Evolutionary conservation across 2,888 invertebrate genomes (phyloP).

Genomic region (Pediacus dermestoides): DNA sequence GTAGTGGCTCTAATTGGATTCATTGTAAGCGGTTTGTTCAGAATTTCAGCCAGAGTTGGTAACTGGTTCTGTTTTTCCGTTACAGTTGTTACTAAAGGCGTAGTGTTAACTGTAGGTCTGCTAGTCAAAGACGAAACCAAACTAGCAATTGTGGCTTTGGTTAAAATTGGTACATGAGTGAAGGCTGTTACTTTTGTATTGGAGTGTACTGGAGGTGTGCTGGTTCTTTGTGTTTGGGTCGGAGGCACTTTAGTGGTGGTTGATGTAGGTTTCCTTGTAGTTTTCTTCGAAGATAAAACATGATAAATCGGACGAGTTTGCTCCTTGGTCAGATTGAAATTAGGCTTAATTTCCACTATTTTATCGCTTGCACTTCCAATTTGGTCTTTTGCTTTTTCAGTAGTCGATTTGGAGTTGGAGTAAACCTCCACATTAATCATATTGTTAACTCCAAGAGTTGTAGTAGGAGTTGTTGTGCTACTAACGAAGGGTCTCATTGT

Average conservation of each 20-base stretch:
- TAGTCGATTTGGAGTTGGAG: conserved; percentile 27
- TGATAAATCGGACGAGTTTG: conserved; percentile 10
- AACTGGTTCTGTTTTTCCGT: conserved; percentile 12
- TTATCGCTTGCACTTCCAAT: conserved; percentile 5
- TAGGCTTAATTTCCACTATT: conserved; percentile 20
- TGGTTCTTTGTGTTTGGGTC: conserved; percentile 10
- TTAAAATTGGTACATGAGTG: conserved; percentile 14
- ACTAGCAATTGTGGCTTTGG: conserved; percentile 8
- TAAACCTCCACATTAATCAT: conserved; percentile 27
- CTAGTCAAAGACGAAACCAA: conserved; percentile 9
- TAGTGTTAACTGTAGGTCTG: conserved; percentile 12
- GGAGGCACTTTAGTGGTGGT: conserved; percentile 9
- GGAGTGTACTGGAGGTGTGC: conserved; percentile 15
- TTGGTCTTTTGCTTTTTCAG: conserved; percentile 22
- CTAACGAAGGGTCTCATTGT: conserved; percentile 14
- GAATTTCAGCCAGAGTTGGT: conserved; percentile 14
- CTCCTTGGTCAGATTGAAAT: conserved; percentile 11
- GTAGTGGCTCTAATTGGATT: conserved; percentile 4
- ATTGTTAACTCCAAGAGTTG: conserved; percentile 9
- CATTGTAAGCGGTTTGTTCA: conserved; percentile 3
- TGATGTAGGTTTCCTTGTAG: conserved; percentile 9
- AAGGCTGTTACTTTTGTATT: conserved; percentile 16
- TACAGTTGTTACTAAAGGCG: conserved; percentile 6
- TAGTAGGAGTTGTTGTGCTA: conserved; percentile 11
- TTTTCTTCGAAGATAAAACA: conserved; percentile 7